Evolutionary conservation across 2,797 vertebrate species (phyloP).

Genomic region (Prunella strophiata): DNA sequence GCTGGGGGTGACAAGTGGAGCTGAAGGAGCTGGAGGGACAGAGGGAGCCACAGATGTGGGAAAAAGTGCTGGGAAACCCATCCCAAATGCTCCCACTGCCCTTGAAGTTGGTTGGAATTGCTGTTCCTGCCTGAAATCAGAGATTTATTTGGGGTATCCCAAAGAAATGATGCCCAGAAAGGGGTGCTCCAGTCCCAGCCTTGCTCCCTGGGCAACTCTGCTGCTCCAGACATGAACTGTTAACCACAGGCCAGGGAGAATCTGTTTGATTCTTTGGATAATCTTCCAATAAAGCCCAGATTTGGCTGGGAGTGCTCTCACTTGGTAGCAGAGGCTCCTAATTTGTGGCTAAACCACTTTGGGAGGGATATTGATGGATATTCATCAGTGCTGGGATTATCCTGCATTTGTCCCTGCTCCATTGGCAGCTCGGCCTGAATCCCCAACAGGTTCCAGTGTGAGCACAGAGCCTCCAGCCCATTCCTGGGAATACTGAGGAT

Average conservation of each 20-base stretch:
- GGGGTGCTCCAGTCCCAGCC: background rate
- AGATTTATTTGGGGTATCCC: background rate
- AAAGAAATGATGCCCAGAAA: accelerated
- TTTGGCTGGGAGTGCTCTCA: background rate
- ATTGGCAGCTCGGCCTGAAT: background rate
- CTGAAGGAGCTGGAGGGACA: background rate
- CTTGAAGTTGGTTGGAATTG: background rate
- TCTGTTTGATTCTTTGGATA: background rate
- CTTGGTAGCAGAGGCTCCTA: background rate
- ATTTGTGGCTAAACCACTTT: conserved; percentile 37
- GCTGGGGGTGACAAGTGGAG: accelerated
- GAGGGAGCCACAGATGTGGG: background rate
- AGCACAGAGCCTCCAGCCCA: background rate
- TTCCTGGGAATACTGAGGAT: background rate
- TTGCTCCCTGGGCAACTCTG: accelerated
- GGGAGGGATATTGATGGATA: background rate
- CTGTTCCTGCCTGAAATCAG: background rate
- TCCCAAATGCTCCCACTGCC: accelerated
- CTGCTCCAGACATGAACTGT: background rate
- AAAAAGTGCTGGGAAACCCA: background rate
- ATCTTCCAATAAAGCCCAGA: conserved; percentile 12
- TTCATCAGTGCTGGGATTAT: background rate
- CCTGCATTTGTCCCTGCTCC: background rate
- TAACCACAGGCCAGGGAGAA: background rate
- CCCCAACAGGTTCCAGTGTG: accelerated